phyloP scores from a whole-genome alignment of 2,888 invertebrate genomes.

The Zygogramma bicolorata region DNA sequence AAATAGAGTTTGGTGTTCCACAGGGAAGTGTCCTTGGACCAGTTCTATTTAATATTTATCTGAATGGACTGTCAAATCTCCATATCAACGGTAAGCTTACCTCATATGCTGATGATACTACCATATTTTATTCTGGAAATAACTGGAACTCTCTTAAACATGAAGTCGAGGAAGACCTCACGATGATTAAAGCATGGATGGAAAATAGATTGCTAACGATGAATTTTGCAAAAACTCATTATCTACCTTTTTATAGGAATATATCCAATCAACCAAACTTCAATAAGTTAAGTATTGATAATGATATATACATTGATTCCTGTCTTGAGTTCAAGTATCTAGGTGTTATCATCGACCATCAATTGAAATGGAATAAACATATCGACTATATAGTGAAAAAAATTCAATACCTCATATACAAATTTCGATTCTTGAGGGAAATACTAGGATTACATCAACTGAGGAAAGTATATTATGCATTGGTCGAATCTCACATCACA shows the following conservation, averaged over 20 bases:
- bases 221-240: background rate
- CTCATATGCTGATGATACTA: background rate
- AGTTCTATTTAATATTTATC: background rate
- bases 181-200: background rate
- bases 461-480: no score
- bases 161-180: background rate
- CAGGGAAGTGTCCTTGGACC: background rate
- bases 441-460: no score
- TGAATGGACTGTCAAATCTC: background rate
- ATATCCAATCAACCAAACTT: background rate
- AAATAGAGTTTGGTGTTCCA: background rate
- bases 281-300: background rate
- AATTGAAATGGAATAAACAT: no score
- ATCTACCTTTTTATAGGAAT: background rate
- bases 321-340: background rate
- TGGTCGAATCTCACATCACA: no score
- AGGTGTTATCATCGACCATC: background rate
- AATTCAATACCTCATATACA: no score
- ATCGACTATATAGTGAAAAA: no score
- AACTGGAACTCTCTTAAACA: background rate
- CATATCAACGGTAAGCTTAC: background rate
- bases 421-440: no score
- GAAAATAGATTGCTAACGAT: background rate
- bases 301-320: background rate
- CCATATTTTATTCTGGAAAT: background rate